A percentile compares a stretch with the other conserved stretches of the same genome.
Conservation (phyloP, 2,113 vertebrate species). For the Nematolebias whitei region DNA sequence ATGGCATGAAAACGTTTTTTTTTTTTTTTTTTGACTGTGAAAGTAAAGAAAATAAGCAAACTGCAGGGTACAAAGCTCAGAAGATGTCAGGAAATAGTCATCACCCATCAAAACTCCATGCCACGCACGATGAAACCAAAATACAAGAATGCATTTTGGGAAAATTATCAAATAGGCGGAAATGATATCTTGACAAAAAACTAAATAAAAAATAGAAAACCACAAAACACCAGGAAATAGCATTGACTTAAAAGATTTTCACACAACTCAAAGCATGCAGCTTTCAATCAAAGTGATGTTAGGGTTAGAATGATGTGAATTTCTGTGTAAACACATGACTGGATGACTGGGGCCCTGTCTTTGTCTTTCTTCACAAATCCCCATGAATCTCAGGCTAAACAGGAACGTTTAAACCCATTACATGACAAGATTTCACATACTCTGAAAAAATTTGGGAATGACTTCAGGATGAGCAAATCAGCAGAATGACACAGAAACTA, state of each 20-base stretch:
- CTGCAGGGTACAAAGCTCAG: slow-evolving; percentile 49
- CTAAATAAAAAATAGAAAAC: slow-evolving; percentile 25
- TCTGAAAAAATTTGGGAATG: slow-evolving; percentile 79
- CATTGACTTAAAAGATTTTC: slow-evolving; percentile 39
- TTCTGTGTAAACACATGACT: slow-evolving; percentile 94
- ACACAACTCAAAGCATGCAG: slow-evolving; percentile 76
- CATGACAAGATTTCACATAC: slow-evolving; percentile 42
- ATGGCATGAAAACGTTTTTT: slow-evolving; percentile 90
- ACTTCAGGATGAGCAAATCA: slow-evolving; percentile 11
- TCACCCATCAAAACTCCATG: slow-evolving; percentile 90
- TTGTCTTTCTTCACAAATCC: slow-evolving; percentile 80
- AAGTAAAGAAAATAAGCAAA: slow-evolving; percentile 58
- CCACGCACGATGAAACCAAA: slow-evolving; percentile 91
- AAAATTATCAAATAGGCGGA: slow-evolving; percentile 77
- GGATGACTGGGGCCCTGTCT: slow-evolving; percentile 88
- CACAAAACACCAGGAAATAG: slow-evolving; percentile 33
- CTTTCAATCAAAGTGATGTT: slow-evolving; percentile 82
- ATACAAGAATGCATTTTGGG: slow-evolving; percentile 78
- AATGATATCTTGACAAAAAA: slow-evolving; percentile 57
- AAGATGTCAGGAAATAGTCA: slow-evolving; percentile 76
- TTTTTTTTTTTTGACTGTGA: slow-evolving; percentile 84
- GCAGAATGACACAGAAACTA: background rate
- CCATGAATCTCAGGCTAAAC: slow-evolving; percentile 60
- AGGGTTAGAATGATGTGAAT: slow-evolving; percentile 90
- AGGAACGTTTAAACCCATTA: slow-evolving; percentile 53